Base-by-base conservation (phyloP, 2,797 vertebrate genomes). In the Mormyrus hasselquistii region DNA sequence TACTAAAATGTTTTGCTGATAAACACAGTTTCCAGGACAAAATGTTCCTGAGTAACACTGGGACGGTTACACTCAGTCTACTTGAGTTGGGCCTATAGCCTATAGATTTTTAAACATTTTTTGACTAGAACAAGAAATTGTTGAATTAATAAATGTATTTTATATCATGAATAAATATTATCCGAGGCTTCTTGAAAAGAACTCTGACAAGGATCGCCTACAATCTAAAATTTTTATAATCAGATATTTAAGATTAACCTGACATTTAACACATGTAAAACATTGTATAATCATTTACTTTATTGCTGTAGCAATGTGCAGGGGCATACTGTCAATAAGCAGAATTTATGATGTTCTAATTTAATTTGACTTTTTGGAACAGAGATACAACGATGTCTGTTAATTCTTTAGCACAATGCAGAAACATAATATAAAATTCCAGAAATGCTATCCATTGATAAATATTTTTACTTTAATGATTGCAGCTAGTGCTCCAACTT, bases 1-100 rank as follows among this genome's bases (percentile, higher is more conserved):
- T 91, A 76, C 86, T 59, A 87, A 59, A 87, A 87, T 87, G 53
- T 87, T 87, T 87, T 57, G 29, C 86, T 57, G 86, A 87, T 59
- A 87, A 87, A 52, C 49, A 87, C 86, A 57, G 86, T 38, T 59
- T 52, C 53, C 86, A n/a, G 52, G 86, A 57, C 25, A 29, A 34
- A 57, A n/a, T 87, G 53, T 87, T 87, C 53, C 52, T 41, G 86
- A 87, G 86, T 19, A 52, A 53, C 86, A 19, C 2, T 59, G 34
- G 19, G 14, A 52, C 59, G 7, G 34, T 87, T 87, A n/a, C 50
- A 86, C 34, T 57, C 53, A 87, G 29, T 19, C 50, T 41, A 22
- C 53, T 10, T 19, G 34, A 41, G 14, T 59, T 6, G 22, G 22
- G 69, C 12, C 4, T 73, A 38, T 73, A 73, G 65, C 12, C 65